phyloP scores from a whole-genome alignment of 2,797 vertebrate species.

The Crotalus adamanteus region DNA sequence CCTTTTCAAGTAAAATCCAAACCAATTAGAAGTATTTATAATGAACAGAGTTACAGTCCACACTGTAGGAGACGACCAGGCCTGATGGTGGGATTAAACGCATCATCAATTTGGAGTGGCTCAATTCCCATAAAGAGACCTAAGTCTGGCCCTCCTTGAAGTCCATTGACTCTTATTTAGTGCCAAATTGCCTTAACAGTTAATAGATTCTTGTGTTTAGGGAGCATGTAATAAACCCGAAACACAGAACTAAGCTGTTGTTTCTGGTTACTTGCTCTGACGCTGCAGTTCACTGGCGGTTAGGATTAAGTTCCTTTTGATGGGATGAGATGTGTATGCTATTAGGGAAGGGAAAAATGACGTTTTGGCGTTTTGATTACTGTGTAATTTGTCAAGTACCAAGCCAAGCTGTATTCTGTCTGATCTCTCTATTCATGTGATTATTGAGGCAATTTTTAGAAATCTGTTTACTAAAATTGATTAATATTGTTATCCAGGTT shows the following conservation, averaged over 20 bases:
- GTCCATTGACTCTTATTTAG: too few relatives aligned
- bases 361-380: not conserved
- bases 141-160: too few relatives aligned
- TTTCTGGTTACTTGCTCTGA: too few relatives aligned
- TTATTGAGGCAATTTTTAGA: not conserved
- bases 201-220: too few relatives aligned
- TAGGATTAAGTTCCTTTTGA: not conserved
- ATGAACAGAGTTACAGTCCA: not conserved
- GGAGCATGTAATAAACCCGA: too few relatives aligned
- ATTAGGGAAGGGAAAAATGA: not conserved
- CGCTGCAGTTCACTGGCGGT: too few relatives aligned
- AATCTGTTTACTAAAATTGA: not conserved
- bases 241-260: too few relatives aligned
- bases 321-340: not conserved
- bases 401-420: not conserved
- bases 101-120: too few relatives aligned
- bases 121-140: too few relatives aligned
- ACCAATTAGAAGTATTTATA: not conserved
- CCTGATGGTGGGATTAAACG: too few relatives aligned
- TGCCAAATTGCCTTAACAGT: too few relatives aligned
- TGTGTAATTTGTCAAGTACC: not conserved
- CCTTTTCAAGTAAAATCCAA: not conserved
- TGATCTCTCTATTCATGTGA: not conserved
- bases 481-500: not conserved
- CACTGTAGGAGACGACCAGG: not conserved